A percentile compares a stretch with the other conserved stretches of the same genome.
phyloP scores from a whole-genome alignment of 2,797 vertebrate species.

The Macropus fuliginosus region DNA sequence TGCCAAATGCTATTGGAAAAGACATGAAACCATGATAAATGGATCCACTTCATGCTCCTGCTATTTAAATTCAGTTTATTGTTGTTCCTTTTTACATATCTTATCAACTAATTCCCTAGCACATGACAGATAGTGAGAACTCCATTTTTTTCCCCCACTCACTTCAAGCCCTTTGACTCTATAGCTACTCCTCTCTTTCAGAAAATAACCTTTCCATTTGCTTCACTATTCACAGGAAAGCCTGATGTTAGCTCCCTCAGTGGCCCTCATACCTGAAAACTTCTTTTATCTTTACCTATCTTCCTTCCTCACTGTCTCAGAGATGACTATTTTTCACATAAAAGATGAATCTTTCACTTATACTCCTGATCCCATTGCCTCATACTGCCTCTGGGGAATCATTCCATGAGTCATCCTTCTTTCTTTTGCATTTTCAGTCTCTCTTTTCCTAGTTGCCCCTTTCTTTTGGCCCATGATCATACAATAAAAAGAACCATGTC shows the following conservation, averaged over 20 bases:
- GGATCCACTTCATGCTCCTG: not conserved
- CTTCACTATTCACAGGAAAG: not conserved
- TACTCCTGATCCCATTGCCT: not conserved
- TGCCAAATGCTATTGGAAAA: not conserved
- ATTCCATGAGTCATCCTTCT: not conserved
- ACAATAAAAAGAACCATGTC: not conserved
- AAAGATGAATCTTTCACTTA: not conserved
- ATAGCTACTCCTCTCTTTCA: not conserved
- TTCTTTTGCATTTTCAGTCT: not conserved
- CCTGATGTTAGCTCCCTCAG: not conserved
- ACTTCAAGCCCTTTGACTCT: not conserved
- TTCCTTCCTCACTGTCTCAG: not conserved
- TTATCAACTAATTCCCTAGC: not conserved
- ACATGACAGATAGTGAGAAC: not conserved
- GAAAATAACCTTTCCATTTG: not conserved
- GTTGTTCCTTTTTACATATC: not conserved
- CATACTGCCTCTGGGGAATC: not conserved
- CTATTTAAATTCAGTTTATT: not conserved
- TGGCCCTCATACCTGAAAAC: not conserved
- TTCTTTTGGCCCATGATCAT: not conserved
- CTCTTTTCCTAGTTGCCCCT: not conserved
- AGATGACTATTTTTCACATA: not conserved
- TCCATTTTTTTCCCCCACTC: not conserved
- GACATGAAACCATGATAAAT: not conserved
- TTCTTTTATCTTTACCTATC: not conserved